phyloP scores from a whole-genome alignment of 1,140 invertebrate genomes.

The Ooceraea biroi region DNA sequence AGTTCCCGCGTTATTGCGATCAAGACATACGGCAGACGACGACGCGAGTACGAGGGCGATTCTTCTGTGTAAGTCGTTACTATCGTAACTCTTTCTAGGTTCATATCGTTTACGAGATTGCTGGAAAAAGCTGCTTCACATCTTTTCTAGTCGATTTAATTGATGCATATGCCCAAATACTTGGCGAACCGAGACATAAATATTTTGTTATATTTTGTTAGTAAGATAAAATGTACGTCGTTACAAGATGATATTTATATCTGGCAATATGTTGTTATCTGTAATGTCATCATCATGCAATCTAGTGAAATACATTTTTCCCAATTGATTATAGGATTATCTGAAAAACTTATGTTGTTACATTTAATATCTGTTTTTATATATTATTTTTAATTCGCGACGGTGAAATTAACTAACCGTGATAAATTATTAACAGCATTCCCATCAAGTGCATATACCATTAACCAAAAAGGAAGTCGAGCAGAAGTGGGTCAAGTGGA shows the following conservation, averaged over 20 bases:
- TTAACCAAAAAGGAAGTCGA: not conserved
- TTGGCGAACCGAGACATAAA: not conserved
- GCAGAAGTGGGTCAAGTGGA: not conserved
- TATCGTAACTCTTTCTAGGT: not conserved
- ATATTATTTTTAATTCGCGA: not conserved
- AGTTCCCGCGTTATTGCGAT: constrained; percentile 55
- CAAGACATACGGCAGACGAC: constrained; percentile 36
- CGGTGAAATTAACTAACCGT: not conserved
- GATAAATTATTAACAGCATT: constrained; percentile 20
- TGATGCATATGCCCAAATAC: not conserved
- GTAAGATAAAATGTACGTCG: no score
- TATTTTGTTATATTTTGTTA: not conserved
- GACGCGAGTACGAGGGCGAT: not conserved
- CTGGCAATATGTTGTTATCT: not conserved
- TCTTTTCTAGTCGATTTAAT: not conserved
- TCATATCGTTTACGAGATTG: constrained; percentile 55
- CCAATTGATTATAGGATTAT: not conserved
- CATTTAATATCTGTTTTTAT: no score
- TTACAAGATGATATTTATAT: not conserved
- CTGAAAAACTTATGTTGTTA: no score
- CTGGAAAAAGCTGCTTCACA: not conserved
- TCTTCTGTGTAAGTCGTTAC: not conserved
- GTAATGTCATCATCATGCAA: not conserved
- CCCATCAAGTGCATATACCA: not conserved
- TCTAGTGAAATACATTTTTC: constrained; percentile 11